phyloP scores from a whole-genome alignment of 1,140 invertebrate species.

The Heterodera schachtii region DNA sequence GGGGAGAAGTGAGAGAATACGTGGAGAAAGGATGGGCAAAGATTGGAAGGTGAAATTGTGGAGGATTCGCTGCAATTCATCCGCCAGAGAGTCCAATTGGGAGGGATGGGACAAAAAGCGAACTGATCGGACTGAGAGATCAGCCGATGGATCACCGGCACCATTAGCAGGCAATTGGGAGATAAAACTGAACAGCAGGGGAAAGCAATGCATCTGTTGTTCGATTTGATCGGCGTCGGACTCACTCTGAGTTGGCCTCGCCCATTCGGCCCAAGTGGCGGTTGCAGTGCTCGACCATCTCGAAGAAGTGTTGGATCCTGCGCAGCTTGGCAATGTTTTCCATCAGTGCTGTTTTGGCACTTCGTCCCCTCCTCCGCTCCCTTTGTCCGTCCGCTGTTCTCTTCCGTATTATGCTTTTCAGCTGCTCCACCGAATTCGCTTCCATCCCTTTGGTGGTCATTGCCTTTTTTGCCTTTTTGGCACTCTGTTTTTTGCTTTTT shows the following conservation, averaged over 20 bases:
- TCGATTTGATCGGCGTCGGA: not conserved
- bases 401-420: not conserved
- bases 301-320: constrained; percentile 29
- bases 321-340: constrained; percentile 35
- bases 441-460: not conserved
- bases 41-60: constrained; percentile 24
- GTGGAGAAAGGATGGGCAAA: constrained; percentile 35
- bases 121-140: not conserved
- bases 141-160: too few species aligned
- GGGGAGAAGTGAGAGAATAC: constrained; percentile 33
- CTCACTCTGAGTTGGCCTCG: constrained; percentile 30
- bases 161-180: not conserved
- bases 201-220: not conserved
- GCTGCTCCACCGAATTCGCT: not conserved
- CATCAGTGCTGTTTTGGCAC: not conserved
- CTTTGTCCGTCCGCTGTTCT: not conserved
- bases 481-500: not conserved
- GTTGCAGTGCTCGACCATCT: constrained; percentile 31
- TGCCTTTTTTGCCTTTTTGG: not conserved
- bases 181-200: not conserved
- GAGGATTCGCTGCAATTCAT: constrained; percentile 28
- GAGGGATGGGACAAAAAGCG: constrained; percentile 6
- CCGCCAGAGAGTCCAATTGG: constrained; percentile 22
- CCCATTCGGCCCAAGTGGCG: constrained; percentile 31
- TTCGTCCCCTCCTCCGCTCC: not conserved